Evolutionary conservation across 1,140 invertebrate genomes (phyloP), one percentile per base, ranked within the genome.

Genomic region (Cydia pomonella): DNA sequence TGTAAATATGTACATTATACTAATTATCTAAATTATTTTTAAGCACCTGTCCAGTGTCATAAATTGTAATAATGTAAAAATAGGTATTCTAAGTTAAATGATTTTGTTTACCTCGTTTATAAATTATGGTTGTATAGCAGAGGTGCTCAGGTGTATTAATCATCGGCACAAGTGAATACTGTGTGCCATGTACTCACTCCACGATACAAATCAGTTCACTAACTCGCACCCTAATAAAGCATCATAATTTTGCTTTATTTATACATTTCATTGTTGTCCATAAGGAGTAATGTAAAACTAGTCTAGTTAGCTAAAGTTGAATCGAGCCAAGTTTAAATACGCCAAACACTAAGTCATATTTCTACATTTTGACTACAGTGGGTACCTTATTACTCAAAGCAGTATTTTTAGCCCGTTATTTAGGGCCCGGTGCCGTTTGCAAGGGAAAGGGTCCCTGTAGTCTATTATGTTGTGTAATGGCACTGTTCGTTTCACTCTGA

Each of bases 1-100:
- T 92, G 90, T 92, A 90, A 90, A 92, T 91, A 90, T 90, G 86
- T 91, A 91, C 82, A 85, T 84, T 78, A 77, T 82, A 84, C 79
- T 78, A 80, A 74, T 72, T 72, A 77, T 81, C 71, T 81, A 81
- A 83, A 82, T 79, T 81, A 80, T 80, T 74, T 41, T 73, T 53
- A 81, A 38, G 47, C 78, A 80, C 82, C 77, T 76, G 75, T 87
- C 87, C 89, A 92, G 90, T 92, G 89, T 92, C 89, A 90, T 92
- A 87, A 84, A 82, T 80, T 80, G 75, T 77, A 76, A 73, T 76
- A 23, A 59, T 23, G 9, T 69, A 69, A 69, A 38, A 18, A 13
- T 69, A 69, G 64, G 1, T 33, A 69, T 18, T 33, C 2, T 69
- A 33, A 69, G 64, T 69, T 33, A 33, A 29, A 59, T 29, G 64